These are phyloP conservation scores for Laterallus jamaicensis DNA, from an alignment of 2,113 vertebrate species.

Conservation along the genomic window DNA sequence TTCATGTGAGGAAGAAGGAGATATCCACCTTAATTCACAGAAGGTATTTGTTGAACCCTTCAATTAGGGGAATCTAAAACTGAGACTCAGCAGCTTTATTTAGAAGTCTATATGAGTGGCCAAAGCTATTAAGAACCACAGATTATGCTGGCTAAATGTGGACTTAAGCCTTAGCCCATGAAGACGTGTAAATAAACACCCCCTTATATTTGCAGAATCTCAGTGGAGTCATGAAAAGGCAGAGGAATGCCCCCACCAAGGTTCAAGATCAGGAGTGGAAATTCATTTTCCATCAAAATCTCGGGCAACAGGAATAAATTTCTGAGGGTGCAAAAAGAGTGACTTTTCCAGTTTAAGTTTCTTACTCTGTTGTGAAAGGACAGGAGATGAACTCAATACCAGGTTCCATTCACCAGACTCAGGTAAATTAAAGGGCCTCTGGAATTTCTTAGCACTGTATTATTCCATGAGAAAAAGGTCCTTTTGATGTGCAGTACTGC, in stretches of 20 bases:
- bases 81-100: not conserved
- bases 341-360: not conserved
- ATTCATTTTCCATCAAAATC: not conserved
- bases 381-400: slow-evolving; percentile 4
- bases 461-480: slow-evolving; percentile 38
- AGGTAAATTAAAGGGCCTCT: slow-evolving; percentile 37
- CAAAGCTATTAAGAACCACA: not conserved
- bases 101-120: slow-evolving; percentile 7
- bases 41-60: not conserved
- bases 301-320: not conserved
- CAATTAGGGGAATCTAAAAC: not conserved
- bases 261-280: not conserved
- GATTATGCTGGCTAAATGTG: slow-evolving; percentile 1
- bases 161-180: not conserved
- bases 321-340: not conserved
- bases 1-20: not conserved
- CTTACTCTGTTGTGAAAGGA: not conserved
- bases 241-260: not conserved
- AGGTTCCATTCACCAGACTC: not conserved
- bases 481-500: slow-evolving; percentile 32
- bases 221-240: not conserved
- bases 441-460: not conserved
- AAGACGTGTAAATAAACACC: not conserved
- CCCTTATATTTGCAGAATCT: not conserved
- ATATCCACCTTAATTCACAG: not conserved